These are phyloP conservation scores for Calameuta idolon DNA, from an alignment of 2,888 invertebrate genomes.

Conservation along the genomic window DNA sequence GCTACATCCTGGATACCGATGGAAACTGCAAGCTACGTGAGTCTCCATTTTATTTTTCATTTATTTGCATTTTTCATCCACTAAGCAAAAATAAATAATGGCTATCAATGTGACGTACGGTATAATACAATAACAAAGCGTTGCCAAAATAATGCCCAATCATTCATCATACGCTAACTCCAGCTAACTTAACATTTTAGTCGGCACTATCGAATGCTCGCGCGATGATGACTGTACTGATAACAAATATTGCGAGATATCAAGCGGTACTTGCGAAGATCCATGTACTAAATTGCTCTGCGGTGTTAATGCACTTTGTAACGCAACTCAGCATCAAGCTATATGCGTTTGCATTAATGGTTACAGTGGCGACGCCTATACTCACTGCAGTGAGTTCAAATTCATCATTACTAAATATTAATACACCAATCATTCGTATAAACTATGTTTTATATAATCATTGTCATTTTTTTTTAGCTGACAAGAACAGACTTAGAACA, in stretches of 20 bases:
- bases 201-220: conserved; percentile 71
- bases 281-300: conserved; percentile 83
- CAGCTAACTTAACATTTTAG: conserved; percentile 29
- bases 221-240: conserved; percentile 82
- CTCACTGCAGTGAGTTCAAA: conserved; percentile 75
- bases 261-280: conserved; percentile 80
- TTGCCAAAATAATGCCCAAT: neutral
- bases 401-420: conserved; percentile 4
- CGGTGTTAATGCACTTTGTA: conserved; percentile 82
- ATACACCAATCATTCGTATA: neutral
- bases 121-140: neutral
- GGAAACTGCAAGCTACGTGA: conserved; percentile 73
- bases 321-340: conserved; percentile 80
- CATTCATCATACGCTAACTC: neutral
- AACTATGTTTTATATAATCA: neutral
- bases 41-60: conserved; percentile 35
- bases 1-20: conserved; percentile 73
- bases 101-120: neutral
- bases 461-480: conserved; percentile 39
- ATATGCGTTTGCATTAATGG: conserved; percentile 83
- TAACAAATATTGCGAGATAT: conserved; percentile 78
- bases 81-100: neutral
- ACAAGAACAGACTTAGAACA: conserved; percentile 73
- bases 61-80: neutral
- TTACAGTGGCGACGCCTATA: conserved; percentile 81